These are phyloP conservation scores for Tigriopus californicus DNA, from an alignment of 2,888 invertebrate genomes.

Conservation along the genomic window DNA sequence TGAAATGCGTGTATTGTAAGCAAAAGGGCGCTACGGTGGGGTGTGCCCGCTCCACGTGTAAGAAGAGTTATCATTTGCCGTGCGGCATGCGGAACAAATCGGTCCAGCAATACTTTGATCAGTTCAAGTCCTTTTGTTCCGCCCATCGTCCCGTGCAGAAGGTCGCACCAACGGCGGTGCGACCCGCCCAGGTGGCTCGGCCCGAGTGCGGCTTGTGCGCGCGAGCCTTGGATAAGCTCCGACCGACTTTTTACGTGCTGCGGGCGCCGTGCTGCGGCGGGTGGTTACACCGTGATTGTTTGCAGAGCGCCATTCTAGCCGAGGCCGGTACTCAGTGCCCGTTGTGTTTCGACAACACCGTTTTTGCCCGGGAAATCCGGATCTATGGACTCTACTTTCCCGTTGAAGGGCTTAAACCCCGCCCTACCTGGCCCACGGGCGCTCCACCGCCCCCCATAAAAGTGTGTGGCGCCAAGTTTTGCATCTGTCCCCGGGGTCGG, in stretches of 20 bases:
- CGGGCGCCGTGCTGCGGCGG: constrained; percentile 28
- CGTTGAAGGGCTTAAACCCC: constrained; percentile 44
- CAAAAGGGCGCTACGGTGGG: constrained; percentile 4
- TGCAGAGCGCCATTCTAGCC: constrained; percentile 42
- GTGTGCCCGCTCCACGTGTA: neutral
- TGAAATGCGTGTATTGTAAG: constrained; percentile 5
- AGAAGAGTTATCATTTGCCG: constrained; percentile 10
- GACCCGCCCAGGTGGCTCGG: neutral
- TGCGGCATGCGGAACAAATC: constrained; percentile 7
- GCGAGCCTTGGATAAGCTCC: neutral
- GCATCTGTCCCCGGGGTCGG: constrained; percentile 40
- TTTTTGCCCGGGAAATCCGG: constrained; percentile 41
- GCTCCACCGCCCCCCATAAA: neutral
- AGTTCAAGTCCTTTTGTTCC: constrained; percentile 3
- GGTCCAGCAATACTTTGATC: constrained; percentile 5
- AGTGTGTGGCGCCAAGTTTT: constrained; percentile 24
- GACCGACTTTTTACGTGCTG: neutral
- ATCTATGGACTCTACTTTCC: constrained; percentile 56
- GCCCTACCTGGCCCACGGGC: neutral
- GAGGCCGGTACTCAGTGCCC: neutral
- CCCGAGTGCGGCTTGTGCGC: neutral
- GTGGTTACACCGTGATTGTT: constrained; percentile 23
- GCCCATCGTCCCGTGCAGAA: constrained; percentile 2
- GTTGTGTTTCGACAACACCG: neutral
- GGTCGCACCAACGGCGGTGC: neutral